phyloP scores from a whole-genome alignment of 2,797 vertebrate genomes.

The Mus minutoides region DNA sequence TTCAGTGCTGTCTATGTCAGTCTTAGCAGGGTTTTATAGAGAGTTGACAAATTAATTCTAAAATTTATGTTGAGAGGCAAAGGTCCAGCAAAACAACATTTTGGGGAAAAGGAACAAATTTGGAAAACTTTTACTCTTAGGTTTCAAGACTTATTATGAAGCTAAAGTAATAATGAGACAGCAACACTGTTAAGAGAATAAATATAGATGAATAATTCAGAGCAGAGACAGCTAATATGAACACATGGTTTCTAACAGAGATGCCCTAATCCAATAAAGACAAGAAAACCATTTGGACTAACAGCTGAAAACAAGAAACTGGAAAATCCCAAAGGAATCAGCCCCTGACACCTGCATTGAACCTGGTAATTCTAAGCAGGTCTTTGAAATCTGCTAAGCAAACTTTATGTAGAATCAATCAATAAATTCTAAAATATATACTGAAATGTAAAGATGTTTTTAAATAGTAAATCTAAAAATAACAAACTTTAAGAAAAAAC shows the following conservation, averaged over 20 bases:
- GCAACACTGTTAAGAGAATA: neutral
- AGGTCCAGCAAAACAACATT: neutral
- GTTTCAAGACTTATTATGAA: conserved; percentile 23
- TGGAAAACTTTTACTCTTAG: neutral
- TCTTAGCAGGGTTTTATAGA: neutral
- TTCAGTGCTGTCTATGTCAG: neutral
- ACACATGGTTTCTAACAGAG: neutral
- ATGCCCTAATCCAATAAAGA: neutral
- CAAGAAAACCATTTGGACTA: neutral
- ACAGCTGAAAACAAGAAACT: neutral
- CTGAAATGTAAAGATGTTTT: neutral
- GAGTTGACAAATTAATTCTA: conserved; percentile 31
- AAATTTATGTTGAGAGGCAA: conserved; percentile 21
- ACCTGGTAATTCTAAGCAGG: neutral
- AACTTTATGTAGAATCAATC: neutral
- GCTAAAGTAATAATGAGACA: neutral
- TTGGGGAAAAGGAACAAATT: neutral
- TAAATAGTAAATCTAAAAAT: conserved; percentile 7
- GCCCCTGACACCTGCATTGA: neutral
- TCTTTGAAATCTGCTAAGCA: neutral
- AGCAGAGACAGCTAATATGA: neutral
- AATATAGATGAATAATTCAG: conserved; percentile 14
- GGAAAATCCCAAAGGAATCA: neutral
- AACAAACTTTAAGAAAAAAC: neutral
- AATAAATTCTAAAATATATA: neutral